Evolutionary conservation across 2,797 vertebrate genomes (phyloP), one percentile per base, ranked within the genome.

Genomic region (Coilia nasus): DNA sequence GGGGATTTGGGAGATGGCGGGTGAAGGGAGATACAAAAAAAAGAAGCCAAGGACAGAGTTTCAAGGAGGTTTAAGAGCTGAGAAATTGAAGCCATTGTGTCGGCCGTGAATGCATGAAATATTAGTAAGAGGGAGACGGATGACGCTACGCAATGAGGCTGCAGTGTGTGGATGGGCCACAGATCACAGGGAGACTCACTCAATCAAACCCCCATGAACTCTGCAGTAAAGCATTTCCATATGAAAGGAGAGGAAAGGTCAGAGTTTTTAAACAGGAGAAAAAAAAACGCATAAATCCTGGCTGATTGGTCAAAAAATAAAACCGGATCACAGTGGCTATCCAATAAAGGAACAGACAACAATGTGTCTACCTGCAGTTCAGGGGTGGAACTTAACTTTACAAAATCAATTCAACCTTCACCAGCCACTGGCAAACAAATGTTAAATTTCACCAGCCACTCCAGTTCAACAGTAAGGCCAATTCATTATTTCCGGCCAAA

Each of bases 191-290:
- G 28, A 54, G 75, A 56, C 62, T 15, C 19, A 81, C 82, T 83
- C 82, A 64, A 84, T 87, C 81, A 82, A 64, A 81, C 23, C 28
- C 2, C 2, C 81, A 46, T 67, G 35, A 80, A 56, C 23, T 83
- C 84, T 75, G 71, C 54, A 47, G 56, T 85, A 83, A 83, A 85
- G 85, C 60, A 82, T 86, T 86, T 81, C 82, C 83, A 56, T 84
- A 81, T 86, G 78, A 87, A 86, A 83, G 83, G n/a, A 85, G 57
- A 41, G 80, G 84, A 78, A 88, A 87, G 84, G 84, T 85, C 86
- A 87, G 84, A 28, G 17, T 57, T 67, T 85, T 86, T 85, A 67
- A 50, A 19, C 54, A 19, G 44, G 71, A 85, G 56, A 19, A 44
- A 17, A 5, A 5, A 41, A 41, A 85, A 54, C 54, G n/a, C 21